These are phyloP conservation scores for Zaprionus obscuricornis DNA, from an alignment of 2,888 invertebrate genomes.

Conservation along the genomic window DNA sequence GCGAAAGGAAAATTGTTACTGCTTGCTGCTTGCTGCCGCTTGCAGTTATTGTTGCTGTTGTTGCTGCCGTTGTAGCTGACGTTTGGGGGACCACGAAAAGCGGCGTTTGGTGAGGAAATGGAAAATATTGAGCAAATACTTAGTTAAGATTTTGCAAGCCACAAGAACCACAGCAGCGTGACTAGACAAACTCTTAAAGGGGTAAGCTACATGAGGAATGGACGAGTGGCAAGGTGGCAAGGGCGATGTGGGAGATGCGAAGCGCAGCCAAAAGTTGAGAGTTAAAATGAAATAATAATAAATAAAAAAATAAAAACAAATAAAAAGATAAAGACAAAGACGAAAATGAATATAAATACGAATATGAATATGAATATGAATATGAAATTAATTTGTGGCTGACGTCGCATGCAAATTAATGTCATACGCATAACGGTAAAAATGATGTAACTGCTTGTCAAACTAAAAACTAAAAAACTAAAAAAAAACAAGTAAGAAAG, in stretches of 20 bases:
- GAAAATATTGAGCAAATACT: slow-evolving; percentile 73
- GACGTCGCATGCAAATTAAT: slow-evolving; percentile 68
- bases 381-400: slow-evolving; percentile 63
- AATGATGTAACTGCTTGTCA: slow-evolving; percentile 65
- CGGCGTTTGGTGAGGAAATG: slow-evolving; percentile 68
- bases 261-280: background rate
- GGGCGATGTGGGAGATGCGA: background rate
- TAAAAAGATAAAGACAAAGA: too few species aligned
- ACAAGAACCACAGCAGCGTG: slow-evolving; percentile 68
- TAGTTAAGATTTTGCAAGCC: slow-evolving; percentile 64
- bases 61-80: background rate
- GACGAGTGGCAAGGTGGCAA: background rate
- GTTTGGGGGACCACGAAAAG: slow-evolving; percentile 19
- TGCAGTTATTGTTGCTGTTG: slow-evolving; percentile 1
- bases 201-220: background rate
- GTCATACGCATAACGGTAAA: slow-evolving; percentile 72
- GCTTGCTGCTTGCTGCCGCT: background rate
- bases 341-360: slow-evolving; percentile 7
- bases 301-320: slow-evolving; percentile 5
- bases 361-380: slow-evolving; percentile 19
- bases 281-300: too few species aligned
- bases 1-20: slow-evolving; percentile 70
- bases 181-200: slow-evolving; percentile 40
- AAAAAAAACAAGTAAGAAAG: too few species aligned
- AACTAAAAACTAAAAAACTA: slow-evolving; percentile 32